Conservation (phyloP, 2,888 invertebrate genomes). For the Chrysolina americana region DNA sequence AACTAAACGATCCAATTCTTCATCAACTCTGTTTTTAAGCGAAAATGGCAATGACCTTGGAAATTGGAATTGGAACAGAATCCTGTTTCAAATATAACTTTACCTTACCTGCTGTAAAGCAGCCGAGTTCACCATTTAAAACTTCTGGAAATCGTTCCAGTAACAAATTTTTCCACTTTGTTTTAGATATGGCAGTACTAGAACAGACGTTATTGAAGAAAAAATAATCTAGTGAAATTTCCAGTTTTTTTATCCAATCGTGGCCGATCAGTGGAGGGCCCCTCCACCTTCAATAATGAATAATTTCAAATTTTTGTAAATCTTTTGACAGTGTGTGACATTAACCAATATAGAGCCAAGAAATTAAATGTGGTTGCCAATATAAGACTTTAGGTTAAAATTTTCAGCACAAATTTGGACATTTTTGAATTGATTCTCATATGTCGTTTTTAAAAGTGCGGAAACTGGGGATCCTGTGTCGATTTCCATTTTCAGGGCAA, state of each 20-base stretch:
- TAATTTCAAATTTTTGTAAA: slow-evolving; percentile 7
- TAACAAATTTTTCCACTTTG: slow-evolving; percentile 15
- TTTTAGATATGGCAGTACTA: background rate
- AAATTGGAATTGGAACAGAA: slow-evolving; percentile 28
- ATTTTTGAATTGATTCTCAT: slow-evolving; percentile 21
- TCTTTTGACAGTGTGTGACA: background rate
- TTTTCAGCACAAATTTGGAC: slow-evolving; percentile 11
- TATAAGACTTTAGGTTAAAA: slow-evolving; percentile 10
- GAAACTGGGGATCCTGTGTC: slow-evolving; percentile 29
- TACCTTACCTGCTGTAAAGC: slow-evolving; percentile 19
- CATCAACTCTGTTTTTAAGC: slow-evolving; percentile 36
- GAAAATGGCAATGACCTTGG: slow-evolving; percentile 32
- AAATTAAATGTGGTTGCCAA: slow-evolving; percentile 24
- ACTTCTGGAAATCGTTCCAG: slow-evolving; percentile 29
- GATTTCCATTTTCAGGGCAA: slow-evolving; percentile 24
- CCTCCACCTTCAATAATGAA: slow-evolving; percentile 7
- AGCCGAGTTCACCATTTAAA: no score
- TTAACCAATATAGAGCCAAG: slow-evolving; percentile 23
- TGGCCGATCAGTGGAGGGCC: slow-evolving; percentile 28
- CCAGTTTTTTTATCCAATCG: slow-evolving; percentile 28
- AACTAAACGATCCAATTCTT: slow-evolving; percentile 30
- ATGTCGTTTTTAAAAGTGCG: slow-evolving; percentile 14
- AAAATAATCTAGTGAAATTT: slow-evolving; percentile 17
- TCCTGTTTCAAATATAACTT: slow-evolving; percentile 20
- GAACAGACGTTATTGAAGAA: slow-evolving; percentile 14